Conservation (phyloP, 2,113 vertebrate genomes). For the Muscicapa adusta region DNA sequence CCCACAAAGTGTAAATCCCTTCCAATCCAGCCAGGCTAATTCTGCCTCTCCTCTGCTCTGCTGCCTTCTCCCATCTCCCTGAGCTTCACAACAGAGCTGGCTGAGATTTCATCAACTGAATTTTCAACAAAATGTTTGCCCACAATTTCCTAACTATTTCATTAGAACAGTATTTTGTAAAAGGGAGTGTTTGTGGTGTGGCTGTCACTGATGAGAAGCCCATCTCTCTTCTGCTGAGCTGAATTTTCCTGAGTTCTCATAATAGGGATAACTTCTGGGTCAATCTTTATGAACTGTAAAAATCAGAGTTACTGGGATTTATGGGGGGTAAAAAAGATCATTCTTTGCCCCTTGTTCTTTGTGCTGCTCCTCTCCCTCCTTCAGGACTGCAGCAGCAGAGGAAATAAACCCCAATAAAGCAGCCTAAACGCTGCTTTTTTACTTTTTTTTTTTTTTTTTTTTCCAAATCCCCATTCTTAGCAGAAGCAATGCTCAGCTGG, state of each 20-base stretch:
- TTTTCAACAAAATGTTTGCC: not conserved
- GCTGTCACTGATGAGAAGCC: not conserved
- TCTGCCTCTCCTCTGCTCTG: not conserved
- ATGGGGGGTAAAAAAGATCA: not conserved
- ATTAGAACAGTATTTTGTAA: not conserved
- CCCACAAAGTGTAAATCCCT: not conserved
- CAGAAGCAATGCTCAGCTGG: conserved; percentile 4
- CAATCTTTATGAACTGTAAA: not conserved
- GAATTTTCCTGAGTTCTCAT: not conserved
- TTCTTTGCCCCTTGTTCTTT: not conserved
- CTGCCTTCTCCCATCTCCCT: not conserved
- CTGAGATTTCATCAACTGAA: not conserved
- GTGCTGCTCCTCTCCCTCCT: not conserved
- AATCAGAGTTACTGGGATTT: not conserved
- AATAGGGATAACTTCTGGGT: not conserved
- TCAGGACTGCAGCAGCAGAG: not conserved
- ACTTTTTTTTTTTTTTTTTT: not conserved
- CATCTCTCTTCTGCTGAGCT: not conserved
- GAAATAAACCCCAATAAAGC: conserved; percentile 52
- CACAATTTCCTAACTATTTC: not conserved
- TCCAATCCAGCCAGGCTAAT: not conserved
- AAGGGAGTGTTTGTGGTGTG: not conserved
- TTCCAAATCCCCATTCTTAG: conserved; percentile 6
- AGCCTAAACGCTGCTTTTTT: not conserved
- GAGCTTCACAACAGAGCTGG: not conserved